Evolutionary conservation across 2,113 vertebrate species (phyloP).

Genomic region (Morone chrysops): DNA sequence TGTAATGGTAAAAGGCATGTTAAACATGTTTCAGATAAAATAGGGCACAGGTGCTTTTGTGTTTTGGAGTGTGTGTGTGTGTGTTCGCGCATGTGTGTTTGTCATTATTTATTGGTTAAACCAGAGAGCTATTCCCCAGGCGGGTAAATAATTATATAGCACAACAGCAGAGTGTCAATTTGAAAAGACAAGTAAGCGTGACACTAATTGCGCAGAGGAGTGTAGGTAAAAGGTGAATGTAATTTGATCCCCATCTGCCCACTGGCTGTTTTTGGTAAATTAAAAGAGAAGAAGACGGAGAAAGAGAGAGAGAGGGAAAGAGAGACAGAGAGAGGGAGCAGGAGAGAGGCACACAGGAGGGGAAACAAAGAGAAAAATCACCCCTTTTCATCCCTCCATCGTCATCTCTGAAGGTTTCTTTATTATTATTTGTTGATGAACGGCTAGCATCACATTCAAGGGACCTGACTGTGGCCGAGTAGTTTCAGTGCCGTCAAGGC

Average conservation of each 20-base stretch:
- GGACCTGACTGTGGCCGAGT: not conserved
- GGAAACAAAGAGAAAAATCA: not conserved
- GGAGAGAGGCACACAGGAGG: not conserved
- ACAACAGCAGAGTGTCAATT: conserved; percentile 71
- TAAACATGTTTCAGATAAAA: conserved; percentile 62
- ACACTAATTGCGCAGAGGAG: conserved; percentile 72
- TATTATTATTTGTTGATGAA: not conserved
- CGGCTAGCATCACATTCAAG: not conserved
- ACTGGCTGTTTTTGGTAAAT: conserved; percentile 60
- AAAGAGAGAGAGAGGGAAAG: not conserved
- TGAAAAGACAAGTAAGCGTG: conserved; percentile 69
- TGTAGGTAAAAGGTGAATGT: conserved; percentile 70
- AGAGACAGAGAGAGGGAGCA: not conserved
- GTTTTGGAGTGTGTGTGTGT: conserved; percentile 7
- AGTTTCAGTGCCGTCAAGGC: not conserved
- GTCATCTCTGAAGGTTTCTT: not conserved
- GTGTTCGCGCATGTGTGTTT: conserved; percentile 26
- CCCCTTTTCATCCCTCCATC: not conserved
- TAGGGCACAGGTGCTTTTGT: conserved; percentile 36
- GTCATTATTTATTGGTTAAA: conserved; percentile 62
- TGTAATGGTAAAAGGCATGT: conserved; percentile 70
- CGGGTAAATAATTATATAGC: conserved; percentile 72
- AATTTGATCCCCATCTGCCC: conserved; percentile 71
- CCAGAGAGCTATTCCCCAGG: conserved; percentile 53
- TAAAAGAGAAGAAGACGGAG: conserved; percentile 20